A percentile compares a stretch with the other conserved stretches of the same genome.
phyloP scores from a whole-genome alignment of 1,140 invertebrate genomes.

The Drosophila dunni region DNA sequence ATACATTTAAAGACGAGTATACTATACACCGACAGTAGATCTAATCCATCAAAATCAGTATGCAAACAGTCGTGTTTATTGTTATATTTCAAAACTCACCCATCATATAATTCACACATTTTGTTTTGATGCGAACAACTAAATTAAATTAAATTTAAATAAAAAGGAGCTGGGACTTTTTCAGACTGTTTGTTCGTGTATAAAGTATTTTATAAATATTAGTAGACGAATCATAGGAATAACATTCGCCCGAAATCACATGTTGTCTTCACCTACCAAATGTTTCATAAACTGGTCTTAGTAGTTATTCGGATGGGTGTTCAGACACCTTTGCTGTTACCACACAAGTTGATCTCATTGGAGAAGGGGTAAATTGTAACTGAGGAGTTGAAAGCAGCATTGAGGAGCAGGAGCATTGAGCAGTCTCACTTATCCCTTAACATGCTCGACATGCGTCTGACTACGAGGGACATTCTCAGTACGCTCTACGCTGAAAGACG shows the following conservation, averaged over 20 bases:
- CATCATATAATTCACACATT: too few species aligned
- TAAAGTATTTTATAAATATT: too few species aligned
- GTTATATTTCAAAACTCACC: too few species aligned
- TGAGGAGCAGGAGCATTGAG: neutral
- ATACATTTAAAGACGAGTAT: too few species aligned
- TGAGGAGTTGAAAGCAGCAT: neutral
- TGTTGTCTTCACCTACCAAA: neutral
- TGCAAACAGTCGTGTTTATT: too few species aligned
- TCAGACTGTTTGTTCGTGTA: too few species aligned
- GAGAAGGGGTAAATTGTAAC: slow-evolving; percentile 10
- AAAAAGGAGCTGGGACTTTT: too few species aligned
- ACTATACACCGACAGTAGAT: too few species aligned
- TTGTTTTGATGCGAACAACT: too few species aligned
- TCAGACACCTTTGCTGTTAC: slow-evolving; percentile 35
- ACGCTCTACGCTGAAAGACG: neutral
- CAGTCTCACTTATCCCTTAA: slow-evolving; percentile 15
- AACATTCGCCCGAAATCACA: neutral
- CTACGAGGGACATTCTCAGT: slow-evolving; percentile 30
- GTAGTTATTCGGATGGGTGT: slow-evolving; percentile 36
- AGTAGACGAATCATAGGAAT: neutral
- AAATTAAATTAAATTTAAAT: too few species aligned
- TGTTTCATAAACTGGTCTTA: slow-evolving; percentile 16
- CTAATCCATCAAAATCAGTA: too few species aligned
- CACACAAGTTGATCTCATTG: slow-evolving; percentile 23
- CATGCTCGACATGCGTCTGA: slow-evolving; percentile 24